Base-by-base conservation (phyloP, 2,888 invertebrate genomes). In the Zootermopsis nevadensis region DNA sequence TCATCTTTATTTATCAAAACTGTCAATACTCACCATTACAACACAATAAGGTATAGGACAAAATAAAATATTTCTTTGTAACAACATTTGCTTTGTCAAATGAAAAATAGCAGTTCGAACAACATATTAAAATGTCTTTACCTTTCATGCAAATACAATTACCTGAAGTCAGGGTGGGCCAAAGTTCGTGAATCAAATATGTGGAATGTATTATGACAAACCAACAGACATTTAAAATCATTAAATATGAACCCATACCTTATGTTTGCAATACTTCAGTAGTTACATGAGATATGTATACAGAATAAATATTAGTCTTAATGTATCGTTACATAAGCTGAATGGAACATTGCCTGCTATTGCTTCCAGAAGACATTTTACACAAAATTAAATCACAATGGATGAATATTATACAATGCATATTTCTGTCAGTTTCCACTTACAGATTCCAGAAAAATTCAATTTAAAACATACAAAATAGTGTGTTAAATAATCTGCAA, bases 131-230 rank as follows among this genome's bases (percentile, higher is more conserved):
- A 60, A 19, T 27, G n/a, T 2, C 27, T 27, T 60, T 10, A n/a
- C 55, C 22, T 55, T 60, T 60, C 60, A 60, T 60, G 60, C 60
- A 60, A 60, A 27, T n/a, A 60, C n/a, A 60, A 27, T 60, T n/a
- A 60, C 19, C 19, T 15, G 19, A 15, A 48, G 60, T n/a, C 60
- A 60, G 60, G 8, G n/a, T 48, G 19, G 19, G 48, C 48, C 48
- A 60, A n/a, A n/a, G n/a, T 60, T n/a, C 27, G n/a, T 19, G 19
- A 48, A 19, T 19, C 48, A 48, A 48, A 4, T 48, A 1, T 48
- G 48, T 60, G 60, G 60, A 60, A 60, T 60, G 60, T 60, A 60
- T n/a, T 60, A 60, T 1, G 27, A 27, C 60, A 60, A 60, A 27
- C 27, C n/a, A n/a, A 60, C 4, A 48, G n/a, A 53, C 7, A n/a